Evolutionary conservation across 2,113 vertebrate species (phyloP).

Genomic region (Aldabrachelys gigantea): DNA sequence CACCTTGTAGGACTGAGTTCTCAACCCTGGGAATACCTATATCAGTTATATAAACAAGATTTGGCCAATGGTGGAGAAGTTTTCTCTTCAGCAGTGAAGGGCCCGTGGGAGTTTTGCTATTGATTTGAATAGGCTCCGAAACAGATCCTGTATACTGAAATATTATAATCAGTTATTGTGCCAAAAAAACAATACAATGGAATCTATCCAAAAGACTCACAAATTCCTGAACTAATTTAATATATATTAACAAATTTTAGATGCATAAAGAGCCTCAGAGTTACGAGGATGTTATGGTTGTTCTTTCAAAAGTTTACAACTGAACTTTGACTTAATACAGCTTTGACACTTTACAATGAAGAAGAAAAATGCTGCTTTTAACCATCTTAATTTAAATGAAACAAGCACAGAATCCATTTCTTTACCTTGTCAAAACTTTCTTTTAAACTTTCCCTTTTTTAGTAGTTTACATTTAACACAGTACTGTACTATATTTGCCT

Average conservation of each 20-base stretch:
- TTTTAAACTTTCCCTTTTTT: too few species aligned
- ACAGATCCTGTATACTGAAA: background rate
- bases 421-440: too few species aligned
- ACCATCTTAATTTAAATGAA: too few species aligned
- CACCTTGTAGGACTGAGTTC: background rate
- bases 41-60: background rate
- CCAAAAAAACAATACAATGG: rapidly evolving
- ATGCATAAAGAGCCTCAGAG: background rate
- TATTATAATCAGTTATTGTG: background rate
- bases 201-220: background rate
- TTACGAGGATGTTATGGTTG: too few species aligned
- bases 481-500: too few species aligned
- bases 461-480: too few species aligned
- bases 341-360: too few species aligned
- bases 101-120: background rate
- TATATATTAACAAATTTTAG: background rate
- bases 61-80: background rate
- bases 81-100: background rate
- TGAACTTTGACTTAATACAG: too few species aligned
- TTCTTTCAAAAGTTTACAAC: too few species aligned
- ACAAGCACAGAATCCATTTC: too few species aligned
- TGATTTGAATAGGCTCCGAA: background rate
- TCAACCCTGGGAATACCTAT: background rate
- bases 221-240: background rate
- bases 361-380: too few species aligned